These are phyloP conservation scores for Tenthredo scrophulariae DNA, from an alignment of 2,888 invertebrate species.

Conservation along the genomic window DNA sequence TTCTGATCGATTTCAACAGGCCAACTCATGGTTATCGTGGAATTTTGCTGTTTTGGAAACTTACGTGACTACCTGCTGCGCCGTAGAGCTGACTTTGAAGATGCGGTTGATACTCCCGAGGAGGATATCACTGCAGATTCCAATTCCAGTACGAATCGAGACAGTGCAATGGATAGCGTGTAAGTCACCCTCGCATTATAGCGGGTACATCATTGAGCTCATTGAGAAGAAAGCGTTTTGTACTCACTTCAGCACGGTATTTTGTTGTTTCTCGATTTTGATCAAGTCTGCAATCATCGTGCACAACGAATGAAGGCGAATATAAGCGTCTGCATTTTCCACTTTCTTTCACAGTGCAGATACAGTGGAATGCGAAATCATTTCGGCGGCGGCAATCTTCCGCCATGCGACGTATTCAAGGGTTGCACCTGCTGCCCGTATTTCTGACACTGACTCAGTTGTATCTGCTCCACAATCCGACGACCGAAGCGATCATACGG, in stretches of 20 bases:
- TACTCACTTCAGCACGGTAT: not conserved
- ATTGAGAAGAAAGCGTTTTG: too few relatives aligned
- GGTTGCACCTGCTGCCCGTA: too few relatives aligned
- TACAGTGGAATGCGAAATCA: conserved; percentile 39
- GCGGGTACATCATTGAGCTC: not conserved
- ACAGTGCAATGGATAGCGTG: conserved; percentile 79
- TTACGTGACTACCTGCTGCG: conserved; percentile 79
- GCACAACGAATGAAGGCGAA: too few relatives aligned
- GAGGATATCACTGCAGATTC: conserved; percentile 82
- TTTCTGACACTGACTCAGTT: conserved; percentile 75
- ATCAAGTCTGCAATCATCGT: too few relatives aligned
- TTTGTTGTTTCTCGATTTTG: too few relatives aligned
- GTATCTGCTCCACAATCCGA: conserved; percentile 88
- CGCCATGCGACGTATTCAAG: not conserved
- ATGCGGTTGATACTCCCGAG: conserved; percentile 75
- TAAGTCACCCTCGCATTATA: conserved; percentile 56
- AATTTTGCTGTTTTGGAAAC: conserved; percentile 82
- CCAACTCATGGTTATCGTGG: conserved; percentile 81
- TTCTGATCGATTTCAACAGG: conserved; percentile 60
- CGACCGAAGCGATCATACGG: conserved; percentile 85
- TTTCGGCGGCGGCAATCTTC: not conserved
- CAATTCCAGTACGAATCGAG: conserved; percentile 80
- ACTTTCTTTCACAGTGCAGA: not conserved
- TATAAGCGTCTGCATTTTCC: too few relatives aligned
- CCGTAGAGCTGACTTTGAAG: conserved; percentile 78